phyloP scores from a whole-genome alignment of 2,797 vertebrate species.

The Crypturellus tataupa region DNA sequence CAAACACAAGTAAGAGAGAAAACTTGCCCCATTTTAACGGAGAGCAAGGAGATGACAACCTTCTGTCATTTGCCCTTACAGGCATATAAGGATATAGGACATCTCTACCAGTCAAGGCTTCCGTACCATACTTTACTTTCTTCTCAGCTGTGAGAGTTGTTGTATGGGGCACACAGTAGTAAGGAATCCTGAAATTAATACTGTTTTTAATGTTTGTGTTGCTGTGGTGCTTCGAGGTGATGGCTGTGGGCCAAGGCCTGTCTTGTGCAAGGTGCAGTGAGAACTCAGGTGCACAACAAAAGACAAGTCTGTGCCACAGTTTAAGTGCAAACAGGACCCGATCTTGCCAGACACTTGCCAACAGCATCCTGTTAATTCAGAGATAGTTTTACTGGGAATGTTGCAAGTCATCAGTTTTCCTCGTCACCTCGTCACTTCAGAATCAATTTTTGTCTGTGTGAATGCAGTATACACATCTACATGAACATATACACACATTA shows the following conservation, averaged over 20 bases:
- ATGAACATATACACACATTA: neutral
- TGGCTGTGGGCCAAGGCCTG: neutral
- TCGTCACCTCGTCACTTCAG: neutral
- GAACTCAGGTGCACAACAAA: neutral
- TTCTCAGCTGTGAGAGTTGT: neutral
- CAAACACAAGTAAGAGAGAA: neutral
- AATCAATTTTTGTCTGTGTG: neutral
- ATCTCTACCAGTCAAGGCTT: neutral
- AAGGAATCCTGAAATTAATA: neutral
- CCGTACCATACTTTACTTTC: neutral
- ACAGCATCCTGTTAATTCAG: neutral
- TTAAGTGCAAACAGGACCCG: neutral
- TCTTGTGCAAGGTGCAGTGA: fast-evolving
- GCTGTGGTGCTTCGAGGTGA: neutral
- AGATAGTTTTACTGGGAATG: neutral
- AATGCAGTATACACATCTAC: neutral
- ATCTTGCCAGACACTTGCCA: neutral
- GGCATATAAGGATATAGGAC: neutral
- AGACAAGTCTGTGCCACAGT: neutral
- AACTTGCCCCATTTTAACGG: neutral
- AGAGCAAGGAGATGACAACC: neutral
- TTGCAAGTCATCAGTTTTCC: neutral
- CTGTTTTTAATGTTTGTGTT: neutral
- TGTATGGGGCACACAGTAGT: neutral
- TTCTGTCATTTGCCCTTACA: neutral